phyloP scores from a whole-genome alignment of 2,888 invertebrate genomes.

The Beris morrisii region DNA sequence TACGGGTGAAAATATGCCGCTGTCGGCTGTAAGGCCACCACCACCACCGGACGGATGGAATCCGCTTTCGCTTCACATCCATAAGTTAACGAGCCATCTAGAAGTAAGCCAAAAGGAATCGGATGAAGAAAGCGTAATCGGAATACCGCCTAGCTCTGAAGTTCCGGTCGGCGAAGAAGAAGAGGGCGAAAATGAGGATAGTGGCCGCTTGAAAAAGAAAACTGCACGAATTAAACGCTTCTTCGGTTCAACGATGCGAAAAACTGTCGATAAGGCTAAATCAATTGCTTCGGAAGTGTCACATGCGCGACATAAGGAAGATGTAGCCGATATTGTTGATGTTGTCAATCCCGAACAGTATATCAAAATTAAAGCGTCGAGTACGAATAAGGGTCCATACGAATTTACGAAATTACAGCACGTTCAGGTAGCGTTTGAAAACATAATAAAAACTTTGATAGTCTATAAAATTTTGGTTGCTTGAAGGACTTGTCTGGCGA shows the following conservation, averaged over 20 bases:
- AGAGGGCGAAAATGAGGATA: constrained; percentile 56
- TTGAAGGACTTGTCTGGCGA: constrained; percentile 73
- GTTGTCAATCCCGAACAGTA: constrained; percentile 77
- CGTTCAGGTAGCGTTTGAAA: constrained; percentile 66
- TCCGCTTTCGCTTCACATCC: constrained; percentile 92
- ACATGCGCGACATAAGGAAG: constrained; percentile 84
- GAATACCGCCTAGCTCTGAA: constrained; percentile 57
- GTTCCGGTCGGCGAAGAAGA: constrained; percentile 54
- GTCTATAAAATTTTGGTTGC: background rate
- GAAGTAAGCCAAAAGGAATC: constrained; percentile 84
- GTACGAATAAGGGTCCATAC: constrained; percentile 95
- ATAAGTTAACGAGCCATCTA: constrained; percentile 76
- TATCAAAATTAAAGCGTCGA: constrained; percentile 90
- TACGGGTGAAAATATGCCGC: constrained; percentile 87
- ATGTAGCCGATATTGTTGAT: constrained; percentile 81
- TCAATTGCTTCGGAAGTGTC: constrained; percentile 86
- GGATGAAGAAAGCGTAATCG: constrained; percentile 74
- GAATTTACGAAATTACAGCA: constrained; percentile 92
- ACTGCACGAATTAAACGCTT: constrained; percentile 72
- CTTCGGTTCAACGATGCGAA: constrained; percentile 86
- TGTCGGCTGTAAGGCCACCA: constrained; percentile 74
- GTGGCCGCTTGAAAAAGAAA: constrained; percentile 56
- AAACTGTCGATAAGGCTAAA: constrained; percentile 88
- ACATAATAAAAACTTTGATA: background rate
- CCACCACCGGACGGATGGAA: constrained; percentile 81